phyloP scores from a whole-genome alignment of 2,888 invertebrate species.

The Dendrolimus pini region DNA sequence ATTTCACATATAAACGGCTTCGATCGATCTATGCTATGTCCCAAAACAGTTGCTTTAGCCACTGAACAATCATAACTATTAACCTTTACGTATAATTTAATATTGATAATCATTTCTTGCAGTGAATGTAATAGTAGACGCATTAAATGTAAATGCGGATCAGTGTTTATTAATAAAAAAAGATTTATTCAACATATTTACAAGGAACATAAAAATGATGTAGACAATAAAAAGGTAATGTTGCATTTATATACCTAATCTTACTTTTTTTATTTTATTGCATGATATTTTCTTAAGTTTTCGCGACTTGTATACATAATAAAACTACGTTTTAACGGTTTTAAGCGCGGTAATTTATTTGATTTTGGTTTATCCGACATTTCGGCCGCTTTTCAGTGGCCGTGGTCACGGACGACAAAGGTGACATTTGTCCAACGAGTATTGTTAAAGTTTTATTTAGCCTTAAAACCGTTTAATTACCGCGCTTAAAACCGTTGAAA shows the following conservation, averaged over 20 bases:
- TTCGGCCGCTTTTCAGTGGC: too few species aligned
- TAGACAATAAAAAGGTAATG: constrained; percentile 8
- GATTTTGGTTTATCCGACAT: too few species aligned
- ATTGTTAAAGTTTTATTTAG: too few species aligned
- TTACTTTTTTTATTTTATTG: too few species aligned
- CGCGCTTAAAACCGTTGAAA: too few species aligned
- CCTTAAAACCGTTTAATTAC: too few species aligned
- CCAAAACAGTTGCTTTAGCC: neutral
- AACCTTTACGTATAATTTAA: neutral
- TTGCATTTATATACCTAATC: neutral
- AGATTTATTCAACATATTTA: constrained; percentile 31
- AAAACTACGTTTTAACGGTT: too few species aligned
- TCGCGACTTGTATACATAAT: too few species aligned
- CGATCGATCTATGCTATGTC: constrained; percentile 30
- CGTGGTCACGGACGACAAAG: too few species aligned
- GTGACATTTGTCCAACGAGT: too few species aligned
- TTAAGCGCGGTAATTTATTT: too few species aligned
- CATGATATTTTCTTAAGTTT: too few species aligned
- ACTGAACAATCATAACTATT: neutral
- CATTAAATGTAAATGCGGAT: constrained; percentile 39
- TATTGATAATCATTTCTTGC: constrained; percentile 10
- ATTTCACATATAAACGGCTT: constrained; percentile 29
- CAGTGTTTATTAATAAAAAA: constrained; percentile 28
- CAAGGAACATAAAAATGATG: constrained; percentile 19
- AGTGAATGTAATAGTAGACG: constrained; percentile 33